Conservation (phyloP, 2,888 invertebrate species). For the Endomychus coccineus region DNA sequence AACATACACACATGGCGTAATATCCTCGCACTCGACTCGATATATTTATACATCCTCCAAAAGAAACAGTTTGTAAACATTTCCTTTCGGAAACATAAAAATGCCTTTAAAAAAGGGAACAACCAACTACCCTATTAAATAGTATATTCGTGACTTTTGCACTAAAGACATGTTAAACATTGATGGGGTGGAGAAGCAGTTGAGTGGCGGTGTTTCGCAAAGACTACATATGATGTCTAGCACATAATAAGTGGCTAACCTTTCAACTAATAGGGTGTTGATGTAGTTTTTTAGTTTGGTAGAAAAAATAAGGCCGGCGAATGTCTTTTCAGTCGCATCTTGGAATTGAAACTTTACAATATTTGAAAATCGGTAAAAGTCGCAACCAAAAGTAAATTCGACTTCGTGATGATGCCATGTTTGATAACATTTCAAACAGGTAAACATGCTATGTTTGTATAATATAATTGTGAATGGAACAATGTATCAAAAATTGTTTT, state of each 20-base stretch:
- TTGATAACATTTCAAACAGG: too few species aligned
- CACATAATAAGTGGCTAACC: too few species aligned
- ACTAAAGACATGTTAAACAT: slow-evolving; percentile 9
- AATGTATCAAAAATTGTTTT: too few species aligned
- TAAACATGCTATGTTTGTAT: too few species aligned
- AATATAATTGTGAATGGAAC: too few species aligned
- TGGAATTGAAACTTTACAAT: too few species aligned
- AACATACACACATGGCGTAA: slow-evolving; percentile 10
- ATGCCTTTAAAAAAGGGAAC: slow-evolving; percentile 27
- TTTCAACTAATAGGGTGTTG: slow-evolving; percentile 25
- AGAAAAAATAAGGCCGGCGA: too few species aligned
- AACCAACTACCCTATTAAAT: slow-evolving; percentile 8
- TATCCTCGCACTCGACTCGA: slow-evolving; percentile 8
- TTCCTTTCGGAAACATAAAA: slow-evolving; percentile 35
- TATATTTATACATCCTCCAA: slow-evolving; percentile 28
- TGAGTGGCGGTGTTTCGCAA: slow-evolving; percentile 12
- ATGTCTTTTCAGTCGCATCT: too few species aligned
- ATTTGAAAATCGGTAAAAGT: too few species aligned
- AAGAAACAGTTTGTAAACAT: slow-evolving; percentile 28
- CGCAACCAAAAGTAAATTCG: too few species aligned
- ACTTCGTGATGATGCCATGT: too few species aligned
- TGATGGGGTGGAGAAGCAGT: slow-evolving; percentile 3
- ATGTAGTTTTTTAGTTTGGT: slow-evolving; percentile 16
- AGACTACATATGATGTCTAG: slow-evolving; percentile 1
- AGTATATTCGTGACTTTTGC: slow-evolving; percentile 16